Evolutionary conservation across 1,140 invertebrate genomes (phyloP).

Genomic region (Drosophila nigrodunni): DNA sequence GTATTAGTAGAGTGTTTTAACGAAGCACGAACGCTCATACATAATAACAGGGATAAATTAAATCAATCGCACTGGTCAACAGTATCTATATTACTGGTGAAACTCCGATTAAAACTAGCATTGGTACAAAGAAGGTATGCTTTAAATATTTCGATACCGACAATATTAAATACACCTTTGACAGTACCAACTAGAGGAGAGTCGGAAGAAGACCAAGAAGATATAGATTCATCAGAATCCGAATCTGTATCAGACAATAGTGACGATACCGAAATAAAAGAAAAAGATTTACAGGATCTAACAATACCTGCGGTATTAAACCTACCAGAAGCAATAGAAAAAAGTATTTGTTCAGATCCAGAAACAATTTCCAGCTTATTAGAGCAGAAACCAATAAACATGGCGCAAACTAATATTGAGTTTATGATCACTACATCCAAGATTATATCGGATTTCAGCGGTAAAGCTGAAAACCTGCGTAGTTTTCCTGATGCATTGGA

Average conservation of each 20-base stretch:
- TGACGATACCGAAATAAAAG: neutral
- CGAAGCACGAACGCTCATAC: no score
- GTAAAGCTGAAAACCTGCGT: slow-evolving; percentile 1
- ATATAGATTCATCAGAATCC: neutral
- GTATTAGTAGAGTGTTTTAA: no score
- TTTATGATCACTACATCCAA: neutral
- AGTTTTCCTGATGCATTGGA: neutral
- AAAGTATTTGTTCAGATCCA: neutral
- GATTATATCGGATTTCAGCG: neutral
- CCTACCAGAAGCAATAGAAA: neutral
- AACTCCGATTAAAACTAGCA: neutral
- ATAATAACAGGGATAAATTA: no score
- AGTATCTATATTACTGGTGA: no score
- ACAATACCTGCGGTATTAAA: slow-evolving; percentile 1
- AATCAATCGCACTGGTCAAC: no score
- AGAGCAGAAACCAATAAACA: neutral
- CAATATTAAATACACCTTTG: neutral
- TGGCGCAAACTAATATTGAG: neutral
- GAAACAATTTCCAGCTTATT: neutral
- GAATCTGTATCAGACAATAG: neutral
- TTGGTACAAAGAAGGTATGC: neutral
- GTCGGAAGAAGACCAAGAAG: neutral
- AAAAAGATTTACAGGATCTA: neutral
- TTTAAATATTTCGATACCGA: neutral
- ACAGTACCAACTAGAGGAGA: no score